phyloP scores from a whole-genome alignment of 1,140 invertebrate genomes.

The Solen grandis region DNA sequence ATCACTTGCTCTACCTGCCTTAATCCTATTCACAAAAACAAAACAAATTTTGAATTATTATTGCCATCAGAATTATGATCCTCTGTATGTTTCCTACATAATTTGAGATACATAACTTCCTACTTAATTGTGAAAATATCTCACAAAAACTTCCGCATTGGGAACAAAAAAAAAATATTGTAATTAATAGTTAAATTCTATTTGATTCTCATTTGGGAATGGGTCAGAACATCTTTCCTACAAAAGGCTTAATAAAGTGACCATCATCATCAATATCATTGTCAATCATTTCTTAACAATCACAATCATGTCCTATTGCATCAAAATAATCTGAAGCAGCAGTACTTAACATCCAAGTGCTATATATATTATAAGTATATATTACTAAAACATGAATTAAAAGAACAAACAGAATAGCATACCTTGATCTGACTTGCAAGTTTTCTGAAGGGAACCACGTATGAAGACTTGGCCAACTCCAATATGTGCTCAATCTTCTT shows the following conservation, averaged over 20 bases:
- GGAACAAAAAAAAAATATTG: too few species aligned
- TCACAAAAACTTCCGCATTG: too few species aligned
- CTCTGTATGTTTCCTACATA: too few species aligned
- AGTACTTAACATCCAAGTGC: neutral
- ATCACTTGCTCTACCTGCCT: neutral
- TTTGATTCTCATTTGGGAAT: too few species aligned
- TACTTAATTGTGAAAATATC: too few species aligned
- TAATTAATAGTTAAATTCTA: too few species aligned
- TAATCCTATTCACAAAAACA: neutral
- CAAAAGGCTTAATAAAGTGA: neutral
- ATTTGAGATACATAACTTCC: too few species aligned
- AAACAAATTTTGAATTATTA: too few species aligned
- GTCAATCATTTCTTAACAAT: neutral
- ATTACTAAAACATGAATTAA: neutral
- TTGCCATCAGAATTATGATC: too few species aligned
- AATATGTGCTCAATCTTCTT: constrained; percentile 88
- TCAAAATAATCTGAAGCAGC: neutral
- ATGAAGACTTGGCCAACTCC: constrained; percentile 88
- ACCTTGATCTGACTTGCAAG: constrained; percentile 81
- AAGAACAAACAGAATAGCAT: constrained; percentile 8
- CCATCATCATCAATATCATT: neutral
- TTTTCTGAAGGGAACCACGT: constrained; percentile 87
- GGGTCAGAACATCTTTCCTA: neutral
- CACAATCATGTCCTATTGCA: neutral
- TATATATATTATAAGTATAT: neutral